Evolutionary conservation across 2,113 vertebrate species (phyloP), one percentile per base, ranked within the genome.

Genomic region (Trachemys scripta): DNA sequence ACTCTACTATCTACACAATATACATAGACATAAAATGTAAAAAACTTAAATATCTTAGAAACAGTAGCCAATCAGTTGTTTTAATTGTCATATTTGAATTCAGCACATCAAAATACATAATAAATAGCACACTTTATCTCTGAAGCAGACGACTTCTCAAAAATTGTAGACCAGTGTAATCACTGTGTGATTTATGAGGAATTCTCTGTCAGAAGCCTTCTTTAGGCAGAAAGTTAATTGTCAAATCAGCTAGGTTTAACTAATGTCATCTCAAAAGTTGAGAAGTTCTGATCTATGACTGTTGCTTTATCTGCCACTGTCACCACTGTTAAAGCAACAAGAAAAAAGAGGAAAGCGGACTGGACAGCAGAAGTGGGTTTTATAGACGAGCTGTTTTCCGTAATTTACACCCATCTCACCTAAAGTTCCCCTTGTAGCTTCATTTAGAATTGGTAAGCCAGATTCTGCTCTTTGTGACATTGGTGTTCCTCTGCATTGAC

Each of bases 171-270:
- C 42, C 42, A 42, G 42, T 42, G 42, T 42, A 82, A 79, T 81
- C 90, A 31, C 82, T 94, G 47, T 47, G 4, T 86, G 57, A 49
- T 92, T 90, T 95, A 72, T 31, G 8, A 49, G 14, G 35, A 54
- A 27, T 92, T 88, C 19, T 82, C 93, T 93, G 88, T 83, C 92
- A 59, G 93, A 87, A 96, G 54, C 90, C n/a, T 4, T 27, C 20
- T 79, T 80, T 93, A 29, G 94, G 84, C 78, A 97, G 92, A 82
- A 80, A 90, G 81, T 87, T 97, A 45, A 51, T 47, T 51, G 45
- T 94, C 56, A 79, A 76, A 82, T 78, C 50, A 87, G 12, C 62
- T 83, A 80, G 65, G 76, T 87, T 88, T 91, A 87, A 97, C 51
- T 92, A 89, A 75, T 51, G 57, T 59, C 2, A 1, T 27, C 51